These are phyloP conservation scores for Penaeus chinensis DNA, from an alignment of 1,140 invertebrate genomes.

Conservation along the genomic window DNA sequence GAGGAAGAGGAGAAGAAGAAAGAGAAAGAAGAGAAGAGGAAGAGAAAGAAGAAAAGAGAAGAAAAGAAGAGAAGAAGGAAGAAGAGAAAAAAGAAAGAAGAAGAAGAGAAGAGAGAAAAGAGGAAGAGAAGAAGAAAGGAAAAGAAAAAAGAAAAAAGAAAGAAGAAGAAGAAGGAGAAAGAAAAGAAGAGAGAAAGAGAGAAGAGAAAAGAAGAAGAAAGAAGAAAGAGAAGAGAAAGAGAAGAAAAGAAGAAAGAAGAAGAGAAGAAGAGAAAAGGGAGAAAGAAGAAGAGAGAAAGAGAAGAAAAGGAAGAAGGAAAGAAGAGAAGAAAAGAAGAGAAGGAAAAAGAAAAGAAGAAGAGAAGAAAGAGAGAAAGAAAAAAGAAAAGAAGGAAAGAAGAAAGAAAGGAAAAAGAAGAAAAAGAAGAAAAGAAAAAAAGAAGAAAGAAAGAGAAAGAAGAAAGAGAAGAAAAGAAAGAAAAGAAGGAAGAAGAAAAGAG, in stretches of 20 bases:
- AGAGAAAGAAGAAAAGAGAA: too few species aligned
- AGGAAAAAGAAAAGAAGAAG: slow-evolving; percentile 14
- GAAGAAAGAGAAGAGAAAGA: too few species aligned
- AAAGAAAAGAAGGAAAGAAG: slow-evolving; percentile 27
- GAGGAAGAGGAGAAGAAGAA: too few species aligned
- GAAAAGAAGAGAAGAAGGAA: too few species aligned
- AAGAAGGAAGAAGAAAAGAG: slow-evolving; percentile 11
- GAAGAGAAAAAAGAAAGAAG: too few species aligned
- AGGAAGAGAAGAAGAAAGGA: too few species aligned
- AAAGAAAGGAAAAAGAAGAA: background rate
- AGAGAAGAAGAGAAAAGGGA: background rate
- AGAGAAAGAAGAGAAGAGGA: too few species aligned
- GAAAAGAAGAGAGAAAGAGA: background rate
- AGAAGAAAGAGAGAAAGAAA: slow-evolving; percentile 18
- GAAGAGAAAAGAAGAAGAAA: too few species aligned
- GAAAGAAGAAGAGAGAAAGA: background rate
- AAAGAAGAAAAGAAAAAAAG: background rate
- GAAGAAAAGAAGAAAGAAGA: too few species aligned
- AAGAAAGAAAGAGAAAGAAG: background rate
- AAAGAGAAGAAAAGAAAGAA: slow-evolving; percentile 5
- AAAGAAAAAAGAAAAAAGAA: too few species aligned
- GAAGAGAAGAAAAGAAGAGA: background rate
- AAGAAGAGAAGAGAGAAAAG: too few species aligned
- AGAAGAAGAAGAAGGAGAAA: too few species aligned
- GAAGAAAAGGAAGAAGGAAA: slow-evolving; percentile 20